A percentile compares a stretch with the other conserved stretches of the same genome.
These are phyloP conservation scores for Nemurella pictetii DNA, from an alignment of 2,888 invertebrate genomes.

Conservation along the genomic window DNA sequence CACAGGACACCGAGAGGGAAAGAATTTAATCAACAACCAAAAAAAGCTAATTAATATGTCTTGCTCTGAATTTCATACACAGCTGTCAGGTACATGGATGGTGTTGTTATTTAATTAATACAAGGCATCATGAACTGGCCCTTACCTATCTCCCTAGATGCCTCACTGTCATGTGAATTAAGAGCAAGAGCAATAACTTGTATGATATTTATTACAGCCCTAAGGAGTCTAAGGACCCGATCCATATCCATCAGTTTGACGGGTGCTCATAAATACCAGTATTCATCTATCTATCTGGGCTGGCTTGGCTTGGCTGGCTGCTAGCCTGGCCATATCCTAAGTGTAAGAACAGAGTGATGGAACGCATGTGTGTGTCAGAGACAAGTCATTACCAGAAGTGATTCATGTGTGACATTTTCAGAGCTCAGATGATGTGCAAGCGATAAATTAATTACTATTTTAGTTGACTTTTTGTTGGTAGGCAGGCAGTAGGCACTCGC, in stretches of 20 bases:
- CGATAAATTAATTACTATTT: slow-evolving; percentile 39
- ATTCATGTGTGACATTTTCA: slow-evolving; percentile 36
- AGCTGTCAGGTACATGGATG: background rate
- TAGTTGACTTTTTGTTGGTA: slow-evolving; percentile 21
- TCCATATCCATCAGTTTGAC: slow-evolving; percentile 38
- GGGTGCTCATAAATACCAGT: slow-evolving; percentile 37
- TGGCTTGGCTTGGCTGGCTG: background rate
- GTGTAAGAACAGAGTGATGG: slow-evolving; percentile 31
- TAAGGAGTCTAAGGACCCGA: slow-evolving; percentile 30
- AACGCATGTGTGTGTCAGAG: slow-evolving; percentile 32
- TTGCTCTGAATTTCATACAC: background rate
- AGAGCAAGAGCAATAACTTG: slow-evolving; percentile 28
- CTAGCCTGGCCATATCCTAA: background rate
- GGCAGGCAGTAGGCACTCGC: too few relatives aligned
- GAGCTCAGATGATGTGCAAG: slow-evolving; percentile 20
- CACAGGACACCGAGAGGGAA: background rate
- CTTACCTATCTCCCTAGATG: slow-evolving; percentile 5
- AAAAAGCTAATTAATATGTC: slow-evolving; percentile 11
- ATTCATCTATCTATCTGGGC: slow-evolving; percentile 26
- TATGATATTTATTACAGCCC: slow-evolving; percentile 30
- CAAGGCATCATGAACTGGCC: slow-evolving; percentile 14
- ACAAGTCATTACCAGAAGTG: slow-evolving; percentile 36
- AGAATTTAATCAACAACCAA: background rate
- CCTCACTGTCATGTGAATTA: slow-evolving; percentile 21
- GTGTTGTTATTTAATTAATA: slow-evolving; percentile 20